Conservation (phyloP, 1,140 invertebrate species). For the Drosophila cardini region DNA sequence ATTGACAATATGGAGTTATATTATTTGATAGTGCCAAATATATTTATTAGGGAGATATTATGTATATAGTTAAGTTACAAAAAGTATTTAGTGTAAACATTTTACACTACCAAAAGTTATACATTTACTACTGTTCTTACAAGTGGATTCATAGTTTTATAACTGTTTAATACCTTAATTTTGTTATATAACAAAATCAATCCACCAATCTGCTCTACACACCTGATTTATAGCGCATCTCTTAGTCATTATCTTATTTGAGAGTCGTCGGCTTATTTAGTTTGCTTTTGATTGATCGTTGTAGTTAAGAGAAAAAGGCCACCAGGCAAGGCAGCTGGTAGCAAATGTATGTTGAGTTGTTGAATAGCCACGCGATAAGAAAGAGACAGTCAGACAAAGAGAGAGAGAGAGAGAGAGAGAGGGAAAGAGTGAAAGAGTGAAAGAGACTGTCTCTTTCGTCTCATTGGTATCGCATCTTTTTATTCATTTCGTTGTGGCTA, state of each 20-base stretch:
- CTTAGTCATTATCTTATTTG: slow-evolving; percentile 17
- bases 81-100: no score
- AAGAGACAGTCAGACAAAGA: background rate
- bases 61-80: no score
- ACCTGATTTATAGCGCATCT: slow-evolving; percentile 29
- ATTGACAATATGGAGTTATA: no score
- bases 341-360: slow-evolving; percentile 62
- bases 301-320: slow-evolving; percentile 44
- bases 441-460: slow-evolving; percentile 4
- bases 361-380: slow-evolving; percentile 46
- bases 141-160: no score
- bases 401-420: background rate
- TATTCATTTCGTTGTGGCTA: slow-evolving; percentile 53
- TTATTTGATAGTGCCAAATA: no score
- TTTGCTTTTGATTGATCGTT: slow-evolving; percentile 66
- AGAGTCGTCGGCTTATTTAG: slow-evolving; percentile 57
- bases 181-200: background rate
- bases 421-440: background rate
- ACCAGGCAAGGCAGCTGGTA: slow-evolving; percentile 44
- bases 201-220: background rate
- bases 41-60: no score
- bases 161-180: background rate
- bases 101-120: no score
- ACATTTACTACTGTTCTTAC: background rate
- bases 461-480: slow-evolving; percentile 33